Base-by-base conservation (phyloP, 1,140 invertebrate genomes). In the Procambarus virginalis region DNA sequence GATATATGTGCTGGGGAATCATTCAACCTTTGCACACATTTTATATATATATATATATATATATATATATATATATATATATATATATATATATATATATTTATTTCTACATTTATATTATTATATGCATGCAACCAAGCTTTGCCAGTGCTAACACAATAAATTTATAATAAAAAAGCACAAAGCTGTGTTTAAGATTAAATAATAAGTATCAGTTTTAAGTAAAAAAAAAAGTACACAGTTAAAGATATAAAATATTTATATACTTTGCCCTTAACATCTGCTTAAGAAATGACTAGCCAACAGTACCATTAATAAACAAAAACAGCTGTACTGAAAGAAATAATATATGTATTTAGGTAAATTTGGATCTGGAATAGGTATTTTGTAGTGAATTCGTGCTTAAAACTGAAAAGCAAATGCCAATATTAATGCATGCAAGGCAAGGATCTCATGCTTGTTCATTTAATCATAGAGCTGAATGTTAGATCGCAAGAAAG, bases 221-320 rank as follows among this genome's bases (percentile, higher is more conserved):
- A 34, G 8, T 34, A 73, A 73, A 73, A 73, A 73, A 6, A 70
- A 64, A 17, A 64, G 6, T 14, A 17, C 9, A 17, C 9, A 14
- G 14, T 8, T 8, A 64, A 64, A 64, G 60, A 17, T 64, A 10
- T 5, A 17, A 8, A 73, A 55, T 5, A 73, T 34, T 34, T n/a
- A 70, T 34, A 73, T 73, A 34, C 68, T 34, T 73, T 9, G 6
- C n/a, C 68, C 68, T 73, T 73, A 22, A 73, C 22, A 9, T 22
- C n/a, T 73, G 68, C 10, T 73, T 8, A 73, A 73, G 68, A 73
- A 34, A 73, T 73, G 68, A 73, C 68, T 73, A 73, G 68, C 68
- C 68, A 73, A 73, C n/a, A 73, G 5, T 34, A 5, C 5, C n/a
- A 73, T 17, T 20, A 17, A 20, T 68, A 12, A 20, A 68, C 10